Conservation (phyloP, 2,888 invertebrate genomes). For the Torymus texanus region DNA sequence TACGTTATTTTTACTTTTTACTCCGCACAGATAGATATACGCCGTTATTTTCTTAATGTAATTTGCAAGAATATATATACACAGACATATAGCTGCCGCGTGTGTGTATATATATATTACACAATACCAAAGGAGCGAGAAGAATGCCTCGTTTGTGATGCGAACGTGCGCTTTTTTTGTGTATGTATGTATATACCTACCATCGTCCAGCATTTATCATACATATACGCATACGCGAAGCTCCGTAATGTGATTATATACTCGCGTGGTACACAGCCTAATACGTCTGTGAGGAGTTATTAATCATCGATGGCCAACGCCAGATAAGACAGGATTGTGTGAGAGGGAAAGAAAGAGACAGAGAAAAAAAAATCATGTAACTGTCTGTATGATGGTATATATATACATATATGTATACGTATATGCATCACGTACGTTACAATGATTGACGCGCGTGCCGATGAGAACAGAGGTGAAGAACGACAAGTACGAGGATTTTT, state of each 20-base stretch:
- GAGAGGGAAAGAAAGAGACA: background rate
- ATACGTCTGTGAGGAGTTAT: constrained; percentile 23
- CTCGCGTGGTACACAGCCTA: background rate
- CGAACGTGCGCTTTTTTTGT: background rate
- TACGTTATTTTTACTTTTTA: constrained; percentile 9
- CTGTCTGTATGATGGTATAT: background rate
- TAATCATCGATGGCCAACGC: constrained; percentile 34
- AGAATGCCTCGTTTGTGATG: background rate
- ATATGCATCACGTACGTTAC: too few relatives aligned
- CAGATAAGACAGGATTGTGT: constrained; percentile 4
- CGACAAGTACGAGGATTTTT: too few relatives aligned
- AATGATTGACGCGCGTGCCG: constrained; percentile 25
- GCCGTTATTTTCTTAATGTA: constrained; percentile 24
- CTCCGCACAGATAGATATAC: background rate
- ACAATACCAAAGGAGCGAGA: constrained; percentile 6
- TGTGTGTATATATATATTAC: constrained; percentile 12
- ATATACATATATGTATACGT: too few relatives aligned
- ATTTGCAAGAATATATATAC: constrained; percentile 18
- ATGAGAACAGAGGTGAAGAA: too few relatives aligned
- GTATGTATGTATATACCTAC: background rate
- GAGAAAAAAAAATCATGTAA: constrained; percentile 2
- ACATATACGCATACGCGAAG: too few relatives aligned
- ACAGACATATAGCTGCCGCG: background rate
- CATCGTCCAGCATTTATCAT: background rate
- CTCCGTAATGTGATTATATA: too few relatives aligned